Evolutionary conservation across 2,113 vertebrate genomes (phyloP).

Genomic region (Cololabis saira): DNA sequence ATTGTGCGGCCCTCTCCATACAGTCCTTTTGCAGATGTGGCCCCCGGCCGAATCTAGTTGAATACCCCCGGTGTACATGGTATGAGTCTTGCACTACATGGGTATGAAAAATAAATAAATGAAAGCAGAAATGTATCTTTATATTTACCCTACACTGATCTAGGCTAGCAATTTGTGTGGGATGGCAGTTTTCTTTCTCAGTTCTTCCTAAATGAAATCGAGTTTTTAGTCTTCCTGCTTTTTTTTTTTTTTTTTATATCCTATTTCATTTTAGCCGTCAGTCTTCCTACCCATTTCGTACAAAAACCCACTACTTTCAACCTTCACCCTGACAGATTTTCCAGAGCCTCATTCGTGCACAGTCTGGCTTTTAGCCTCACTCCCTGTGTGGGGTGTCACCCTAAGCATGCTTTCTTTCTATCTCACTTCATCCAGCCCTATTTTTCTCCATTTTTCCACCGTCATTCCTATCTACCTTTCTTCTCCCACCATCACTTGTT

Average conservation of each 20-base stretch:
- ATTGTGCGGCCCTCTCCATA: too few relatives aligned
- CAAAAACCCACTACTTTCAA: slow-evolving; percentile 39
- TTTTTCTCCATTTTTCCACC: slow-evolving; percentile 11
- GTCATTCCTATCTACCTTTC: slow-evolving; percentile 37
- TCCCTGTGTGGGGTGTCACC: slow-evolving; percentile 51
- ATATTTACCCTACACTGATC: slow-evolving; percentile 10
- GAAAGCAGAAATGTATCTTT: slow-evolving; percentile 6
- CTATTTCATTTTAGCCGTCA: slow-evolving; percentile 23
- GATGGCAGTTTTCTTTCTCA: slow-evolving; percentile 23
- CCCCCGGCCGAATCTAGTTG: too few relatives aligned
- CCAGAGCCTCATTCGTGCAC: slow-evolving; percentile 43
- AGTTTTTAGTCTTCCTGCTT: slow-evolving; percentile 11
- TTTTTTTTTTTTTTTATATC: slow-evolving; percentile 32
- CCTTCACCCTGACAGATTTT: slow-evolving; percentile 56
- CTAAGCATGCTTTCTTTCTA: slow-evolving; percentile 34
- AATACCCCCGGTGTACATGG: too few relatives aligned
- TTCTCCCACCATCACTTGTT: slow-evolving; percentile 7
- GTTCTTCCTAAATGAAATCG: slow-evolving; percentile 16
- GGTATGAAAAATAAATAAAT: slow-evolving; percentile 9
- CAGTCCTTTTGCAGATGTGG: too few relatives aligned
- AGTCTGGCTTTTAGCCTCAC: slow-evolving; percentile 48
- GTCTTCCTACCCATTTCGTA: slow-evolving; percentile 30
- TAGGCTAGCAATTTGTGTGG: slow-evolving; percentile 32
- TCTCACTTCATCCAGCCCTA: slow-evolving; percentile 33
- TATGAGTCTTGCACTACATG: slow-evolving; percentile 1